Evolutionary conservation across 1,140 invertebrate species (phyloP).

Genomic region (Charaxes varanes): DNA sequence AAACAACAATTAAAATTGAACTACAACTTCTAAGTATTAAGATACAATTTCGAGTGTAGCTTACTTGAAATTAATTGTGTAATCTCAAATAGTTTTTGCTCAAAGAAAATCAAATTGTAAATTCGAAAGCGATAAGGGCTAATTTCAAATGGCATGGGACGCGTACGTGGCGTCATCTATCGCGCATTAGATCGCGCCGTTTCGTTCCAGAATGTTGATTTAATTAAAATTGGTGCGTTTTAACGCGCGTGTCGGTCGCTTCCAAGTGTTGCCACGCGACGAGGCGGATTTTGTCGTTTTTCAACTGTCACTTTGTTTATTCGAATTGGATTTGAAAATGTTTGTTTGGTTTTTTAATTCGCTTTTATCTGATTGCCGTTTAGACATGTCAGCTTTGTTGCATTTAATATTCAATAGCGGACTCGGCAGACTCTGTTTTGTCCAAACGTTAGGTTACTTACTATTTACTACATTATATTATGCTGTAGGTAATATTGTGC

Average conservation of each 20-base stretch:
- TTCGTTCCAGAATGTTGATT: slow-evolving; percentile 60
- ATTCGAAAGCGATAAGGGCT: slow-evolving; percentile 13
- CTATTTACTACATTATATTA: too few species aligned
- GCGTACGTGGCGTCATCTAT: slow-evolving; percentile 31
- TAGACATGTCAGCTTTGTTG: slow-evolving; percentile 4
- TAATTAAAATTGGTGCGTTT: slow-evolving; percentile 61
- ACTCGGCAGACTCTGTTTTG: too few species aligned
- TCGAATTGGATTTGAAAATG: slow-evolving; percentile 54
- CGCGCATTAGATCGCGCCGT: slow-evolving; percentile 36
- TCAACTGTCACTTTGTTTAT: slow-evolving; percentile 64
- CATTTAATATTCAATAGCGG: too few species aligned
- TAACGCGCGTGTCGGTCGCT: slow-evolving; percentile 51
- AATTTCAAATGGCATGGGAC: slow-evolving; percentile 15
- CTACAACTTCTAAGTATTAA: slow-evolving; percentile 1
- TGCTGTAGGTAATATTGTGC: too few species aligned
- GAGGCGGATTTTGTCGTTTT: slow-evolving; percentile 39
- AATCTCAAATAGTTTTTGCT: slow-evolving; percentile 17
- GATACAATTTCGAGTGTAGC: slow-evolving; percentile 9
- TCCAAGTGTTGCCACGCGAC: slow-evolving; percentile 55
- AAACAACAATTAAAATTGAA: slow-evolving; percentile 6
- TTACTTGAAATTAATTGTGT: slow-evolving; percentile 24
- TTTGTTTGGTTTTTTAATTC: slow-evolving; percentile 24
- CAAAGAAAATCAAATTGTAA: slow-evolving; percentile 23
- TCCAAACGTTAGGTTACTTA: too few species aligned
- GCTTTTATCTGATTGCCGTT: slow-evolving; percentile 16